phyloP scores from a whole-genome alignment of 2,113 vertebrate species.

The Agapornis roseicollis region DNA sequence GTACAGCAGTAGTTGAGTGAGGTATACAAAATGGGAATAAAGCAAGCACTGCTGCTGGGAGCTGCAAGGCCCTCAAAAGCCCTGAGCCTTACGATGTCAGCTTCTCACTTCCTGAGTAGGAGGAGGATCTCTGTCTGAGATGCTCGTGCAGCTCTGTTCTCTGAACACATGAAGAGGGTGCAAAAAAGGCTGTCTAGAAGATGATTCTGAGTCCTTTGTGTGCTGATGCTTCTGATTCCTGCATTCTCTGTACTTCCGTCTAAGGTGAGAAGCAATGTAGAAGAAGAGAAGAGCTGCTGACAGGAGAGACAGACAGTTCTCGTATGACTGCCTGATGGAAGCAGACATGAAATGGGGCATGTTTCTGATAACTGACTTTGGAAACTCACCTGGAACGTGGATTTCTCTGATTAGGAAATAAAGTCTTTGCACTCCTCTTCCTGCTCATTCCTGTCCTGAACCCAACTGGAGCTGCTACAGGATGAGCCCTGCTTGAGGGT shows the following conservation, averaged over 20 bases:
- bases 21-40: background rate
- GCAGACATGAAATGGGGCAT: accelerated
- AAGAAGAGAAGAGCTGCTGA: background rate
- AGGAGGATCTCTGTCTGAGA: background rate
- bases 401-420: background rate
- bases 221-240: background rate
- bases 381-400: background rate
- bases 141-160: background rate
- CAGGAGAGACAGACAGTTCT: background rate
- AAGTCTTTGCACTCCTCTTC: background rate
- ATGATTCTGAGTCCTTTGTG: background rate
- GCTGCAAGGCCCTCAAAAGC: background rate
- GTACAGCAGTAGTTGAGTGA: background rate
- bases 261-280: background rate
- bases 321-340: background rate
- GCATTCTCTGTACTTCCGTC: background rate
- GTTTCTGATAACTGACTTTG: background rate
- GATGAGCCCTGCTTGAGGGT: accelerated
- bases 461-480: background rate
- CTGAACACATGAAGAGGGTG: background rate
- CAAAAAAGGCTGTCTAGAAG: background rate
- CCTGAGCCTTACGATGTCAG: background rate
- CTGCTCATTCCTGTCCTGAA: background rate
- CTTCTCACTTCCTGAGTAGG: background rate
- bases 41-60: background rate